Conservation (phyloP, 2,797 vertebrate species). For the Xyrichtys novacula region DNA sequence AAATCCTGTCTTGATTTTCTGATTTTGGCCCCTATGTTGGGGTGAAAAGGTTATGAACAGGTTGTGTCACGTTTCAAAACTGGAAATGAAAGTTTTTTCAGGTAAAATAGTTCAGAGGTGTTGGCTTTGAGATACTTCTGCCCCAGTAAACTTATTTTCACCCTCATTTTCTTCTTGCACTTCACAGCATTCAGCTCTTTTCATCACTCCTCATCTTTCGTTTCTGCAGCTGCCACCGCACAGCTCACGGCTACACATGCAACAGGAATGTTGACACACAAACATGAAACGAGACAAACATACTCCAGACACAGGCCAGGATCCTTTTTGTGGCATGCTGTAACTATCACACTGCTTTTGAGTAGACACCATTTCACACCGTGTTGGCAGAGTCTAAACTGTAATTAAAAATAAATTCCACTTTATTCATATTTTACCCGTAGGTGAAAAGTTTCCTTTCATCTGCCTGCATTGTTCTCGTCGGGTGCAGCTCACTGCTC, state of each 20-base stretch:
- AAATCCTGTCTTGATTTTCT: not conserved
- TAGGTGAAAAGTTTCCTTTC: constrained; percentile 13
- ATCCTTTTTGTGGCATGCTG: not conserved
- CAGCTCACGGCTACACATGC: constrained; percentile 9
- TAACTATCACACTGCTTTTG: constrained; percentile 10
- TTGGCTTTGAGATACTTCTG: constrained; percentile 3
- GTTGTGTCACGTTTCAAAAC: not conserved
- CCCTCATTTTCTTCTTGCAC: constrained; percentile 12
- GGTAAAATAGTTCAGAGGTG: not conserved
- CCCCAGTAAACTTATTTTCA: constrained; percentile 20
- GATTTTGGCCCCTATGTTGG: not conserved
- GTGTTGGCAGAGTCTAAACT: constrained; percentile 3
- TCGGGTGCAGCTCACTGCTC: constrained; percentile 23
- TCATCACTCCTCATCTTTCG: constrained; percentile 31
- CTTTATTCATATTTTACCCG: constrained; percentile 20
- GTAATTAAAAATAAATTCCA: constrained; percentile 31
- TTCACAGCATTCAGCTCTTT: not conserved
- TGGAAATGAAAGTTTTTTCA: not conserved
- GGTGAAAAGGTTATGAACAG: not conserved
- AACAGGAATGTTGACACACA: constrained; percentile 19
- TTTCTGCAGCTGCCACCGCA: constrained; percentile 17
- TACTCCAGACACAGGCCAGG: constrained; percentile 6
- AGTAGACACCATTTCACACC: constrained; percentile 9
- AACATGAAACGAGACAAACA: constrained; percentile 4
- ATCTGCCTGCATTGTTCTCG: constrained; percentile 23